phyloP scores from a whole-genome alignment of 2,797 vertebrate genomes.

The Carcharodon carcharias region DNA sequence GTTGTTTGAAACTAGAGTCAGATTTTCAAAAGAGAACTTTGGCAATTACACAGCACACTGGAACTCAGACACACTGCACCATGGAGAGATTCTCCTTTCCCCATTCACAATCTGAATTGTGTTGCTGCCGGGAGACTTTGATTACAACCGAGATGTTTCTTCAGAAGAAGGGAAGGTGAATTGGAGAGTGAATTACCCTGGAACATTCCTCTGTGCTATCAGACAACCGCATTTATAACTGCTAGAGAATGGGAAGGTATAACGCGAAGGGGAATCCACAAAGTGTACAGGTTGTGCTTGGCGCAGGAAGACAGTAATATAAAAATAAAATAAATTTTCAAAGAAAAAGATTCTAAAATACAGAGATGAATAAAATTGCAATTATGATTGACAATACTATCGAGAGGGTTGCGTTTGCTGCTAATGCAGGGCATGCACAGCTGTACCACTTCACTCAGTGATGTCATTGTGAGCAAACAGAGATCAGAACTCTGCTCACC shows the following conservation, averaged over 20 bases:
- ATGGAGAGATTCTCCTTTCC: not conserved
- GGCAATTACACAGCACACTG: not conserved
- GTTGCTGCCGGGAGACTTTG: not conserved
- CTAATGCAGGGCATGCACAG: too few relatives aligned
- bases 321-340: not conserved
- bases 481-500: too few relatives aligned
- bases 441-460: too few relatives aligned
- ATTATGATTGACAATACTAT: not conserved
- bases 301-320: not conserved
- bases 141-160: not conserved
- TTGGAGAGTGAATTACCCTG: not conserved
- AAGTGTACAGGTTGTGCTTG: not conserved
- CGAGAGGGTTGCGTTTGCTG: too few relatives aligned
- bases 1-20: not conserved
- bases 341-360: not conserved
- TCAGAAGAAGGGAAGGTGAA: not conserved
- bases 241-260: not conserved
- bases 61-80: not conserved
- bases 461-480: too few relatives aligned
- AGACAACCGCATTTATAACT: not conserved
- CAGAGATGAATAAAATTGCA: not conserved
- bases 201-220: not conserved
- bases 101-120: not conserved
- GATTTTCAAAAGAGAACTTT: not conserved
- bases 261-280: not conserved